Evolutionary conservation across 2,888 invertebrate genomes (phyloP), one percentile per base, ranked within the genome.

Genomic region (Orchesella flavescens): DNA sequence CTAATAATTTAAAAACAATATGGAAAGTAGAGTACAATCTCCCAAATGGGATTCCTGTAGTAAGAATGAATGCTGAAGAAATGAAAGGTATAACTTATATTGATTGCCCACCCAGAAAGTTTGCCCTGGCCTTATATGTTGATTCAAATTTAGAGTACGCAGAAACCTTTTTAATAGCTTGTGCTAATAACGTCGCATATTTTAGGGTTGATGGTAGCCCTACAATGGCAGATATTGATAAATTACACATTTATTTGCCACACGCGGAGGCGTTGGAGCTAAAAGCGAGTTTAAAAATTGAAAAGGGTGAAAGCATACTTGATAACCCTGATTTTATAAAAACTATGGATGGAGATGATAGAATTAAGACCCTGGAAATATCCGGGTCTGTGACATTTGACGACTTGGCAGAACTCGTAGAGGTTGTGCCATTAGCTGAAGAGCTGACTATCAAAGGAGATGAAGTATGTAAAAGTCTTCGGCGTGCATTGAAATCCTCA

Each of bases 1-100:
- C n/a, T 34, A 2, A 34, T 4, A 34, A 34, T 34, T 34, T 34
- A 4, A 34, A 34, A 34, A 15, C 23, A 71, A 21, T 79, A 3
- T 84, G 84, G 84, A 78, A 7, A 15, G 79, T 79, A 4, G 73
- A 69, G 13, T 79, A 69, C 34, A 75, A 78, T 34, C 34, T 75
- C 15, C 84, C 84, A 10, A 19, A 24, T 3, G 79, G 75, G 12
- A 79, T 79, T 15, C 79, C 79, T n/a, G 9, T 79, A 12, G n/a
- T 79, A 12, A 15, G 24, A 34, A 24, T 75, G 15, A 17, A 23
- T 34, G 57, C 75, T 0, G 19, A 17, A 46, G 71, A 68, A 13
- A 53, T 69, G 61, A 72, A 9, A 13, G n/a, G 53, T 19, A 17
- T 55, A 49, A 13, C 7, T 46, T 15, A n/a, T 5, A 69, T 75